Evolutionary conservation across 2,888 invertebrate species (phyloP).

Genomic region (Eumacrocentrus americanus): DNA sequence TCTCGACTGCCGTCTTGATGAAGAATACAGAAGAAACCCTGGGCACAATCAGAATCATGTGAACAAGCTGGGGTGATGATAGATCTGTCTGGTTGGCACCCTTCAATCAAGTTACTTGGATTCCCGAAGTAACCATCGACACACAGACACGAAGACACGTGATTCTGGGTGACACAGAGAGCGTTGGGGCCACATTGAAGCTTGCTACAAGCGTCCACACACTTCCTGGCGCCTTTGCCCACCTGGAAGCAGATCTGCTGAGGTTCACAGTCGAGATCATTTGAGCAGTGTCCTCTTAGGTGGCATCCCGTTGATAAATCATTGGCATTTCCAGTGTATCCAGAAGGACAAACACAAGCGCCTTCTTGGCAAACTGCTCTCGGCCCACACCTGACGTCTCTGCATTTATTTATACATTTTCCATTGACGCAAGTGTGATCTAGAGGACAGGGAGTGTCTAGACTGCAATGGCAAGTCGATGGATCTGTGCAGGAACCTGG

Average conservation of each 20-base stretch:
- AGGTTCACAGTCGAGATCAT: conserved; percentile 81
- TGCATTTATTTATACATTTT: conserved; percentile 79
- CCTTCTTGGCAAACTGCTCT: conserved; percentile 82
- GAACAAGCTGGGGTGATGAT: conserved; percentile 67
- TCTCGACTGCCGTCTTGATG: conserved; percentile 69
- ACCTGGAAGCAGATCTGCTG: conserved; percentile 89
- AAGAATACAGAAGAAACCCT: conserved; percentile 73
- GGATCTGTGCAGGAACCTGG: conserved; percentile 75
- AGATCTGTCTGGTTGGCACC: conserved; percentile 77
- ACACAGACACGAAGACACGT: conserved; percentile 86
- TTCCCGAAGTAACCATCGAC: conserved; percentile 81
- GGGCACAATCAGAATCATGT: conserved; percentile 72
- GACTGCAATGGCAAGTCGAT: conserved; percentile 73
- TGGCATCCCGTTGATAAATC: conserved; percentile 75
- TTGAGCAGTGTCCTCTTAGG: conserved; percentile 76
- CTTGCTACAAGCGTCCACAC: conserved; percentile 86
- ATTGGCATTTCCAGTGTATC: conserved; percentile 77
- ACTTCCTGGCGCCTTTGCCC: conserved; percentile 78
- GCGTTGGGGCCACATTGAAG: conserved; percentile 91
- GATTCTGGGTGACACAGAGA: conserved; percentile 81
- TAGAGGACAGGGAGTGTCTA: conserved; percentile 75
- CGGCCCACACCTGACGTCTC: conserved; percentile 78
- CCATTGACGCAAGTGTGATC: conserved; percentile 78
- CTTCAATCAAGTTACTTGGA: conserved; percentile 78
- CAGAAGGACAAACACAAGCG: conserved; percentile 79